Evolutionary conservation across 2,797 vertebrate genomes (phyloP).

Genomic region (Sphenodon punctatus): DNA sequence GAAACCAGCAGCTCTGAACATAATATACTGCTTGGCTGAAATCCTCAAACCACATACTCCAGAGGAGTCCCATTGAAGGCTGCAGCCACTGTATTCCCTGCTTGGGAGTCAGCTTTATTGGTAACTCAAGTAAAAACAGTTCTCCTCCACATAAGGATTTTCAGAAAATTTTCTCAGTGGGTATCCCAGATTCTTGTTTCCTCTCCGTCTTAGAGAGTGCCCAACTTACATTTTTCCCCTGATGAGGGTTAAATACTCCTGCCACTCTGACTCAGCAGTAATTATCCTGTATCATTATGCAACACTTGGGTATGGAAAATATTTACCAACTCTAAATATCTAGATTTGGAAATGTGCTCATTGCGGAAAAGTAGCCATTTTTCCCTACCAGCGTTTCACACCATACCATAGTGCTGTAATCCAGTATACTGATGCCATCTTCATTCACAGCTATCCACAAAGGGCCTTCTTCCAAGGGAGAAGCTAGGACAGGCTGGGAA

Average conservation of each 20-base stretch:
- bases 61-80: too few species aligned
- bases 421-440: conserved; percentile 90
- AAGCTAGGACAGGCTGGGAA: conserved; percentile 84
- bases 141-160: background rate
- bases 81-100: too few species aligned
- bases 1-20: too few species aligned
- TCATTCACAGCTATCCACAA: conserved; percentile 95
- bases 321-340: conserved; percentile 3
- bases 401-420: conserved; percentile 88
- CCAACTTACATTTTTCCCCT: background rate
- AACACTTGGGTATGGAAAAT: background rate
- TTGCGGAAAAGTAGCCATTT: background rate
- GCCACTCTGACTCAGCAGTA: background rate
- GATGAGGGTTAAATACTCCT: background rate
- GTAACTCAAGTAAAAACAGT: background rate
- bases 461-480: conserved; percentile 77
- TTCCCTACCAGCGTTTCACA: background rate
- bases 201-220: background rate
- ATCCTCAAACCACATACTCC: too few species aligned
- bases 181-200: background rate
- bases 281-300: conserved; percentile 24
- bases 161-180: background rate
- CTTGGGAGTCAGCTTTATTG: background rate
- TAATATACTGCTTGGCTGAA: too few species aligned
- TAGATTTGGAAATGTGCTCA: background rate